These are phyloP conservation scores for Drosophila asahinai DNA, from an alignment of 1,140 invertebrate genomes.

Conservation along the genomic window DNA sequence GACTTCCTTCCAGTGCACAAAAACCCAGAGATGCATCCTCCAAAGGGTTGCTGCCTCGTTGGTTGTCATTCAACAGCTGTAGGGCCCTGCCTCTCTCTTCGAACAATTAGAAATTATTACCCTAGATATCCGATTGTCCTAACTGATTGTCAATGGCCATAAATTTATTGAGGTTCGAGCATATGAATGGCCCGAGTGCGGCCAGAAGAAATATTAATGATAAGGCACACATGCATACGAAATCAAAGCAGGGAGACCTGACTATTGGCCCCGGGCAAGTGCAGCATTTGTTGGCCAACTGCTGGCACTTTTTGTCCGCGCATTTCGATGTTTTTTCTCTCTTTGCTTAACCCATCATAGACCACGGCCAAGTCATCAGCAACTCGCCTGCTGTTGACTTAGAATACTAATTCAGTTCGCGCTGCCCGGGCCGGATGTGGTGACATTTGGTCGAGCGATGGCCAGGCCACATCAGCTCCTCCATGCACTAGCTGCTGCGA, in stretches of 20 bases:
- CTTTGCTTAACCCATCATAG: slow-evolving; percentile 30
- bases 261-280: slow-evolving; percentile 33
- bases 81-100: slow-evolving; percentile 30
- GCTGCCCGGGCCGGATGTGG: slow-evolving; percentile 69
- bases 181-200: slow-evolving; percentile 42
- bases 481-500: slow-evolving; percentile 5
- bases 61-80: slow-evolving; percentile 49
- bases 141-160: slow-evolving; percentile 79
- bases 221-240: slow-evolving; percentile 71
- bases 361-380: slow-evolving; percentile 50
- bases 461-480: slow-evolving; percentile 28
- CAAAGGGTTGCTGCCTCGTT: slow-evolving; percentile 21
- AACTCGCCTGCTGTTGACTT: slow-evolving; percentile 62
- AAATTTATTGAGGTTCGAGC: slow-evolving; percentile 60
- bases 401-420: slow-evolving; percentile 78
- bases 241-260: slow-evolving; percentile 57
- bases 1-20: slow-evolving; percentile 67
- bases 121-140: slow-evolving; percentile 81
- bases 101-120: slow-evolving; percentile 81
- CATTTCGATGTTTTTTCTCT: slow-evolving; percentile 11
- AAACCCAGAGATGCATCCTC: slow-evolving; percentile 70
- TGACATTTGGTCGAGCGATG: slow-evolving; percentile 72
- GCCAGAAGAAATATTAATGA: slow-evolving; percentile 74
- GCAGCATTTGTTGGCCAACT: slow-evolving; percentile 65
- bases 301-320: slow-evolving; percentile 60